Conservation (phyloP, 92 coral and sea anemone genomes). For the Virgularia gustaviana region DNA sequence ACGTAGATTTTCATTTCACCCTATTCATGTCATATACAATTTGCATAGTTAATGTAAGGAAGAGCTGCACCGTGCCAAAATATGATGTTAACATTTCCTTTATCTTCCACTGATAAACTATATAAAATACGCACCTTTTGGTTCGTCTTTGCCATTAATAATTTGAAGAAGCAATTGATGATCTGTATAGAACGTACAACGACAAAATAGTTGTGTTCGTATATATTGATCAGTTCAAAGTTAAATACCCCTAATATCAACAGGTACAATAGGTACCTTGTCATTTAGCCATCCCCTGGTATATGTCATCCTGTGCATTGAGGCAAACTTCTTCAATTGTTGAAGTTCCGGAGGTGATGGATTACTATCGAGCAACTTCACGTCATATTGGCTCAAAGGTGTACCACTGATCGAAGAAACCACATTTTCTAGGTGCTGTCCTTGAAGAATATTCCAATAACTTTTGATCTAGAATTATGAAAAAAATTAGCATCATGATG, state of each 20-base stretch:
- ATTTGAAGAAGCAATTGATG: not conserved
- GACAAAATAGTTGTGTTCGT: not conserved
- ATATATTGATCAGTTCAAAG: too few relatives aligned
- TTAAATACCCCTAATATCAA: too few relatives aligned
- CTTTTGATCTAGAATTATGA: not conserved
- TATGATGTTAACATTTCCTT: too few relatives aligned
- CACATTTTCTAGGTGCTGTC: not conserved
- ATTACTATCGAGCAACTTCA: not conserved
- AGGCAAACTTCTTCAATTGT: not conserved
- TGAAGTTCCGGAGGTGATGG: not conserved
- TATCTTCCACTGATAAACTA: too few relatives aligned
- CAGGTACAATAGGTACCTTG: too few relatives aligned
- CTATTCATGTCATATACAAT: too few relatives aligned
- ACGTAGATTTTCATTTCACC: too few relatives aligned
- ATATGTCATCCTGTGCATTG: not conserved
- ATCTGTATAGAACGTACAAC: not conserved
- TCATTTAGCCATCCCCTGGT: constrained; percentile 9
- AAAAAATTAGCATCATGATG: not conserved
- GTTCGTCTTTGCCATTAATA: not conserved
- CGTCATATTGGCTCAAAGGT: not conserved
- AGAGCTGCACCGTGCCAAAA: too few relatives aligned
- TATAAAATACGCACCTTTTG: not conserved
- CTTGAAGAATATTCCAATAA: not conserved
- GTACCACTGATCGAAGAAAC: not conserved
- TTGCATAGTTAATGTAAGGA: too few relatives aligned